Conservation (phyloP, 2,888 invertebrate genomes). For the Apotomis capreana region DNA sequence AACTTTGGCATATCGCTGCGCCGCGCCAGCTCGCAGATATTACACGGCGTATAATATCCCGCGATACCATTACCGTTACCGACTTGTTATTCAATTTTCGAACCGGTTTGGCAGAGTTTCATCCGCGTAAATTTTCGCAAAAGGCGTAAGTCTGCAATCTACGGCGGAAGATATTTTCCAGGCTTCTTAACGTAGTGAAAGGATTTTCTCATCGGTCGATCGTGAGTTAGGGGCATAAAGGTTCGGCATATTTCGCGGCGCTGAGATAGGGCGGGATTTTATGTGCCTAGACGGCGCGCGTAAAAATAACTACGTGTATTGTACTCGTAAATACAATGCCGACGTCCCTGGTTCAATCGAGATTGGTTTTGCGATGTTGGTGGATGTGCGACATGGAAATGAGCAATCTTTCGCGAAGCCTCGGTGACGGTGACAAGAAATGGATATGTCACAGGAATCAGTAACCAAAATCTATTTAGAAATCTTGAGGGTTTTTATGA, state of each 20-base stretch:
- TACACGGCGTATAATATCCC: neutral
- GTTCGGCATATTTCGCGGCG: conserved; percentile 10
- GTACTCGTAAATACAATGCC: conserved; percentile 30
- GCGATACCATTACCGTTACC: conserved; percentile 1
- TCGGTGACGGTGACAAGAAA: too few species aligned
- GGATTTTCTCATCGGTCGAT: conserved; percentile 22
- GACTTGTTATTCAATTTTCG: conserved; percentile 12
- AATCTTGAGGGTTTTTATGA: too few species aligned
- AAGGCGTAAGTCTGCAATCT: conserved; percentile 1
- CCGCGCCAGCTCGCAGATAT: neutral
- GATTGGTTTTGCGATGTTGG: neutral
- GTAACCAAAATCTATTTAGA: too few species aligned
- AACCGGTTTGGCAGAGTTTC: neutral
- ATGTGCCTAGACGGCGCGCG: conserved; percentile 19
- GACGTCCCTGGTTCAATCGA: neutral
- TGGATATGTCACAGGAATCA: too few species aligned
- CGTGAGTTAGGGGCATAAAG: neutral
- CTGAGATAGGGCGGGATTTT: conserved; percentile 21
- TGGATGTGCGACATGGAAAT: too few species aligned
- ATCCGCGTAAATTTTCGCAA: neutral
- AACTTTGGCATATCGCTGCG: neutral
- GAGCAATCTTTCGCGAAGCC: too few species aligned
- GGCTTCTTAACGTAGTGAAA: conserved; percentile 5
- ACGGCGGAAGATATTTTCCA: neutral
- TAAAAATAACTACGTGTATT: conserved; percentile 30